These are phyloP conservation scores for Psilopogon haemacephalus DNA, from an alignment of 2,113 vertebrate genomes.

Conservation along the genomic window DNA sequence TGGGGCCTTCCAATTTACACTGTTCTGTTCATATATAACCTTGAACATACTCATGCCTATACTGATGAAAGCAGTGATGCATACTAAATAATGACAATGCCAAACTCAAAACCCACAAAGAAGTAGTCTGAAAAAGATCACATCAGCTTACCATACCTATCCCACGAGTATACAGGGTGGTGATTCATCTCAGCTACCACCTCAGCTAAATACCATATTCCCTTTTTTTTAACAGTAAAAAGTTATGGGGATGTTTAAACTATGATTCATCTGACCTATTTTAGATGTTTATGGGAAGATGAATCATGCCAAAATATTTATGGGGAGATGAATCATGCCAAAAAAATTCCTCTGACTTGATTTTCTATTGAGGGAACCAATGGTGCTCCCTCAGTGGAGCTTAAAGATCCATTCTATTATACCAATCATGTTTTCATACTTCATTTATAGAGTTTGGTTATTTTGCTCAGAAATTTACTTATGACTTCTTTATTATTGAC, in stretches of 20 bases:
- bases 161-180: neutral
- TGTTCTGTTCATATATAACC: neutral
- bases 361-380: neutral
- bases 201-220: constrained; percentile 3
- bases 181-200: constrained; percentile 11
- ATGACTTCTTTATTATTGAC: neutral
- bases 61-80: neutral
- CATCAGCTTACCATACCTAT: neutral
- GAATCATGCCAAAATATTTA: constrained; percentile 45
- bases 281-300: constrained; percentile 31
- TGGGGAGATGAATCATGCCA: neutral
- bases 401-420: neutral
- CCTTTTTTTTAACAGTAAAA: neutral
- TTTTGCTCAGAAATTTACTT: neutral
- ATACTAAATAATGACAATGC: neutral
- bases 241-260: neutral
- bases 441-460: neutral
- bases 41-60: neutral
- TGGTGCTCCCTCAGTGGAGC: neutral
- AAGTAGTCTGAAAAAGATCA: neutral
- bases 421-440: neutral
- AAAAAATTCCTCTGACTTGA: neutral
- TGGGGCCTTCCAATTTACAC: neutral
- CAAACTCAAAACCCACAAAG: neutral
- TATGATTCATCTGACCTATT: constrained; percentile 34